Evolutionary conservation across 2,113 vertebrate species (phyloP).

Genomic region (Agelaius phoeniceus): DNA sequence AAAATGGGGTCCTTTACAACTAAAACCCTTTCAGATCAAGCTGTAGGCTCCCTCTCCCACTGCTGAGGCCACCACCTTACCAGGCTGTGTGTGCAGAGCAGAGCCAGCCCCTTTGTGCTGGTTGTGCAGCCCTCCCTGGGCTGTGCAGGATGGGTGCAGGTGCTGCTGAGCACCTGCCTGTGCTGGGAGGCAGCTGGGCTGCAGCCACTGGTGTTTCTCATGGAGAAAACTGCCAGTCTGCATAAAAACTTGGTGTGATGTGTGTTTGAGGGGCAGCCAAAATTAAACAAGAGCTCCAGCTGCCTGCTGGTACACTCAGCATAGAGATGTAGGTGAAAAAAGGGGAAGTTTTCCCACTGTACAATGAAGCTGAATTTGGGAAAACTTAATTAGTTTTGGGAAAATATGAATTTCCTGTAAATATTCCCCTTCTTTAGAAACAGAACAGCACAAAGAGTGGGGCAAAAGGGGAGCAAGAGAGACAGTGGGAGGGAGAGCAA

Average conservation of each 20-base stretch:
- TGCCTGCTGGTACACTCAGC: neutral
- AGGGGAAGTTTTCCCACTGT: neutral
- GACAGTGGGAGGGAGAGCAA: neutral
- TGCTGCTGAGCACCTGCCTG: neutral
- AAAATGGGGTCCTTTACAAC: neutral
- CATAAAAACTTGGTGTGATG: neutral
- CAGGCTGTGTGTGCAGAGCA: neutral
- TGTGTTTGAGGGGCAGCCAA: neutral
- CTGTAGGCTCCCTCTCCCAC: neutral
- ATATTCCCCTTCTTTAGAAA: neutral
- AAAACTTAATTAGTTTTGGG: neutral
- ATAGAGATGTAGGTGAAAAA: neutral
- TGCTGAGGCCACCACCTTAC: neutral
- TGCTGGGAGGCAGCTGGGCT: neutral
- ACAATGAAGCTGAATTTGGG: neutral
- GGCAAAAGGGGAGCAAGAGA: too few species aligned
- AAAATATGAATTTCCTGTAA: neutral
- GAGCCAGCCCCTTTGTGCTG: too few species aligned
- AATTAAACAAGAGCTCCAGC: neutral
- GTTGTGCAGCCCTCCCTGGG: neutral
- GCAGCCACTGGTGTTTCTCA: neutral
- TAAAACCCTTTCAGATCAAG: neutral
- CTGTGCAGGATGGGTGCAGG: neutral
- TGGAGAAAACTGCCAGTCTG: neutral
- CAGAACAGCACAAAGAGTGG: accelerated